These are phyloP conservation scores for Psittacula derbiana DNA, from an alignment of 2,797 vertebrate genomes.

Conservation along the genomic window DNA sequence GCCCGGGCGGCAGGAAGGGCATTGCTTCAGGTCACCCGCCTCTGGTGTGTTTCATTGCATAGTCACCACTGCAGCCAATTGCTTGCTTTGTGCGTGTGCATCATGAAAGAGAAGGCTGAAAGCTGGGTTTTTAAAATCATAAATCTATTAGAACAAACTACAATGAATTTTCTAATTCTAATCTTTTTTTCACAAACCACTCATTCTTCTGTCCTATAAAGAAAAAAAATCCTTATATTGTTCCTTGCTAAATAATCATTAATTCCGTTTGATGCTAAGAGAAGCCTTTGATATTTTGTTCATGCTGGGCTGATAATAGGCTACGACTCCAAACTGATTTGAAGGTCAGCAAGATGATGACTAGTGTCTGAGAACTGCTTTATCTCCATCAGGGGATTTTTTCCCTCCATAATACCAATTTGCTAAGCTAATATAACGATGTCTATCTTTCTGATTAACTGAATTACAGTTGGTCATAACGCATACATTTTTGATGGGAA, in stretches of 20 bases:
- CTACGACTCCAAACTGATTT: not conserved
- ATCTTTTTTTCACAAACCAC: not conserved
- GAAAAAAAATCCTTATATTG: not conserved
- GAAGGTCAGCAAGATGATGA: constrained; percentile 13
- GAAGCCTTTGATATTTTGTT: not conserved
- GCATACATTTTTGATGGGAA: not conserved
- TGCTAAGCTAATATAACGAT: not conserved
- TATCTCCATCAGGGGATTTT: not conserved
- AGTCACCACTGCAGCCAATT: not conserved
- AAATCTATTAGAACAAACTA: not conserved
- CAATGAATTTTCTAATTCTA: not conserved
- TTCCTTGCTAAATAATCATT: not conserved
- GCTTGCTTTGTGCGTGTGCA: fast-evolving
- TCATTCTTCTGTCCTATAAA: not conserved
- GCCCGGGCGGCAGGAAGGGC: not conserved
- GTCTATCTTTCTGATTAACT: not conserved
- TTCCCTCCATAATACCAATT: not conserved
- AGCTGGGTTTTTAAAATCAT: too few species aligned
- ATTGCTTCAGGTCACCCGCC: not conserved
- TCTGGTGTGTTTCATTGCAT: not conserved
- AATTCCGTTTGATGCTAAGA: not conserved
- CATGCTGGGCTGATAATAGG: not conserved
- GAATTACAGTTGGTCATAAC: not conserved
- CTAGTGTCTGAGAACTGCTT: not conserved
- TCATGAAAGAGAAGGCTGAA: not conserved